These are phyloP conservation scores for Brachionus sp. DNA, from an alignment of 1,140 invertebrate species.

Conservation along the genomic window DNA sequence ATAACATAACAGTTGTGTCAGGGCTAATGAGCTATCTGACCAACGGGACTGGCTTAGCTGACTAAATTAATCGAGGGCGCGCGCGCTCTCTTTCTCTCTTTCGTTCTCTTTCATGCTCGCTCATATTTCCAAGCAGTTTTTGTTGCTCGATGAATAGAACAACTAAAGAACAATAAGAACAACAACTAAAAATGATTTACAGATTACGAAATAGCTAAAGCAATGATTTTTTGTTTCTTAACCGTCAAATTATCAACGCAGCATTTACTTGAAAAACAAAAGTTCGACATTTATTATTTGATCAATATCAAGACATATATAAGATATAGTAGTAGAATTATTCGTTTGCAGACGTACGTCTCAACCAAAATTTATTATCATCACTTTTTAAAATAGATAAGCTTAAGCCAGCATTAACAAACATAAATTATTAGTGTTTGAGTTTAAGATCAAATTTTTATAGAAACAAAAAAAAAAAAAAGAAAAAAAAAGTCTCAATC, in stretches of 20 bases:
- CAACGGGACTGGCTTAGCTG: neutral
- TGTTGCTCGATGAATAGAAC: neutral
- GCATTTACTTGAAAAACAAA: constrained; percentile 44
- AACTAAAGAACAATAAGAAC: neutral
- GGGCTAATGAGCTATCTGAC: neutral
- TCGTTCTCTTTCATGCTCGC: too few relatives aligned
- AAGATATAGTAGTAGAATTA: neutral
- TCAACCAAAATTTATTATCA: constrained; percentile 37
- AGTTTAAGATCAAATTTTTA: constrained; percentile 41
- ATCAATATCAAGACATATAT: constrained; percentile 36
- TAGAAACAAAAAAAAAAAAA: neutral
- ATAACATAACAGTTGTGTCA: neutral
- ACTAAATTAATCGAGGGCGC: neutral
- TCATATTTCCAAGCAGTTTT: neutral
- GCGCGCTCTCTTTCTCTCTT: neutral
- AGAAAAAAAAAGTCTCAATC: constrained; percentile 32
- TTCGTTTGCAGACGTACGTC: constrained; percentile 20
- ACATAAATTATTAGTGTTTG: constrained; percentile 42
- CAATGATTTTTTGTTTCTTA: constrained; percentile 22
- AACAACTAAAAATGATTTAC: constrained; percentile 5
- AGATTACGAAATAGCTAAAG: neutral
- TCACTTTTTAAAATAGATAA: constrained; percentile 18
- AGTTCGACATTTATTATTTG: constrained; percentile 43
- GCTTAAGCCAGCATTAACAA: constrained; percentile 6
- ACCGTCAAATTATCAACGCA: constrained; percentile 44